Conservation (phyloP, 2,797 vertebrate species). For the Poecilia wingei region DNA sequence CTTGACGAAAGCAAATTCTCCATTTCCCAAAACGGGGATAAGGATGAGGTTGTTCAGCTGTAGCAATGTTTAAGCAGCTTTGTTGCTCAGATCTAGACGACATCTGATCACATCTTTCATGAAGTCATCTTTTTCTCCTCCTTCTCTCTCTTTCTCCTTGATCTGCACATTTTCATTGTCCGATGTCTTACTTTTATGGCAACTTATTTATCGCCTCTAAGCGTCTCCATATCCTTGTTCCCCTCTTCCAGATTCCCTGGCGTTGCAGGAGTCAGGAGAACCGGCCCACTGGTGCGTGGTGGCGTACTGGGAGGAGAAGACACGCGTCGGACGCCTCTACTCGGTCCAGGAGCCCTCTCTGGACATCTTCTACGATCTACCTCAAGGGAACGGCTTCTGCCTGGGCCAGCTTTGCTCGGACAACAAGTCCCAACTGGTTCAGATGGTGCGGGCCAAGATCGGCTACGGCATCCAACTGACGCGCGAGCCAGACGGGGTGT, state of each 20-base stretch:
- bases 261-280: conserved; percentile 92
- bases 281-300: conserved; percentile 97
- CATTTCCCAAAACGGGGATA: conserved; percentile 52
- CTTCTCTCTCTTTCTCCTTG: conserved; percentile 5
- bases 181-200: not conserved
- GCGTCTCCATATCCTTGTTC: conserved; percentile 8
- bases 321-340: conserved; percentile 95
- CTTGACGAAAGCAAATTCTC: conserved; percentile 44
- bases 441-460: conserved; percentile 96
- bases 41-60: conserved; percentile 35
- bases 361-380: conserved; percentile 99
- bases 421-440: conserved; percentile 96
- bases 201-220: conserved; percentile 32
- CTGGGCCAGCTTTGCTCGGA: conserved; percentile 96
- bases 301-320: conserved; percentile 99
- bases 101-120: conserved; percentile 14
- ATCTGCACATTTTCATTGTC: conserved; percentile 1
- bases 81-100: conserved; percentile 19
- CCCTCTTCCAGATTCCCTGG: conserved; percentile 87
- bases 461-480: conserved; percentile 98
- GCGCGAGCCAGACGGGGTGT: conserved; percentile 94
- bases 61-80: conserved; percentile 5
- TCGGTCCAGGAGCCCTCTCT: conserved; percentile 97
- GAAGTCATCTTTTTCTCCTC: not conserved
- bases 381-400: conserved; percentile 99